Base-by-base conservation (phyloP, 1,140 invertebrate genomes). In the Schlechtendalia chinensis region DNA sequence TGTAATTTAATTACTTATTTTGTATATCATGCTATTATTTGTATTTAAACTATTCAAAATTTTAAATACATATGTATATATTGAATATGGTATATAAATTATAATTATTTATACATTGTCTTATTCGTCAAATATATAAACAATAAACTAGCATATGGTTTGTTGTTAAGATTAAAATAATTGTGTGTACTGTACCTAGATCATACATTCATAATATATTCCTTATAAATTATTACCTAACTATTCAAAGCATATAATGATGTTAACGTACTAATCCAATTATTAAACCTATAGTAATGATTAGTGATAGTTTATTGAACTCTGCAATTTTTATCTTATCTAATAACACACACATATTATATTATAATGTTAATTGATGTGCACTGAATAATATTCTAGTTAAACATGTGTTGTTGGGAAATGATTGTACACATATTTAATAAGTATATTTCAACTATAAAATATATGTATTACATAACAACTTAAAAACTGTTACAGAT, bases 401-500 rank as follows among this genome's bases (percentile, higher is more conserved):
- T 71, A 71, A 12, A 50, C 24, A 53, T 71, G 22, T 53, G 47
- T 11, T 71, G 47, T 53, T 53, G 47, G 47, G 47, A 71, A 50
- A 71, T 53, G 14, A 11, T 71, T 53, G 11, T 50, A 53, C 22
- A 53, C 29, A 71, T 71, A 47, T 69, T 69, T 69, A 27, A 27
- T 50, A 69, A 47, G 39, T 24, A 47, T 47, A n/a, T 39, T n/a
- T 6, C 2, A 53, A 53, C 2, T 53, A 53, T 69, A 69, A 53
- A 45, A 22, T 14, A 39, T 39, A 6, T 71, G 16, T 71, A 53
- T 32, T 19, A 53, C 22, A 32, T 19, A 1, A 29, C 53, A 29
- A n/a, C 19, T 53, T 72, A 29, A 27, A 29, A 50, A 72, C 22
- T 72, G 22, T 72, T 72, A 32, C 27, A 53, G 69, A n/a, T 72